phyloP scores from a whole-genome alignment of 37 sponge, comb jelly and placozoan genomes.

The Hormiphora californensis region DNA sequence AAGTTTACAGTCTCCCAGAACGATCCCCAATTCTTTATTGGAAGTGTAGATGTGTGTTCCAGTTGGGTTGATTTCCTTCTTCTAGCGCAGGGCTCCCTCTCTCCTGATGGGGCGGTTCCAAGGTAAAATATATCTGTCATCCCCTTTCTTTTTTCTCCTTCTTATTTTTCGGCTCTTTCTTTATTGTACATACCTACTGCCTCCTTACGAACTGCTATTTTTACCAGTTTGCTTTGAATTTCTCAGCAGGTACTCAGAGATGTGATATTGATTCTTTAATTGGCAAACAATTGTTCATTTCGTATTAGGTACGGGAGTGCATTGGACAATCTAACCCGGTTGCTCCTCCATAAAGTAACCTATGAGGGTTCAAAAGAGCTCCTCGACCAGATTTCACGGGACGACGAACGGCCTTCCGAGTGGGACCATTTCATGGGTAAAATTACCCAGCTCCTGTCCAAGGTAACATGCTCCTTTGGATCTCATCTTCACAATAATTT shows the following conservation, averaged over 20 bases:
- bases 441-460: constrained; percentile 27
- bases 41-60: constrained; percentile 22
- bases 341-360: background rate
- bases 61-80: constrained; percentile 47
- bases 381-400: background rate
- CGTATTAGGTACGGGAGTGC: constrained; percentile 38
- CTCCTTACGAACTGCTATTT: too few species aligned
- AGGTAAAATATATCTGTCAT: constrained; percentile 12
- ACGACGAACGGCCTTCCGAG: background rate
- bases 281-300: too few species aligned
- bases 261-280: too few species aligned
- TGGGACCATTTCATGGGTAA: constrained; percentile 43
- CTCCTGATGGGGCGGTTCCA: constrained; percentile 30
- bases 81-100: constrained; percentile 19
- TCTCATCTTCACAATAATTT: too few species aligned
- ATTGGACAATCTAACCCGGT: background rate
- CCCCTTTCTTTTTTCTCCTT: too few species aligned
- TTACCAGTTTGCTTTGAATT: too few species aligned
- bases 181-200: too few species aligned
- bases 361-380: constrained; percentile 12
- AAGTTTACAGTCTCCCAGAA: constrained; percentile 15
- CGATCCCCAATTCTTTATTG: constrained; percentile 27
- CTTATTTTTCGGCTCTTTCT: too few species aligned
- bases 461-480: constrained; percentile 17
- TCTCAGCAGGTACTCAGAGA: too few species aligned